phyloP scores from a whole-genome alignment of 2,888 invertebrate species.

The Formica aserva region DNA sequence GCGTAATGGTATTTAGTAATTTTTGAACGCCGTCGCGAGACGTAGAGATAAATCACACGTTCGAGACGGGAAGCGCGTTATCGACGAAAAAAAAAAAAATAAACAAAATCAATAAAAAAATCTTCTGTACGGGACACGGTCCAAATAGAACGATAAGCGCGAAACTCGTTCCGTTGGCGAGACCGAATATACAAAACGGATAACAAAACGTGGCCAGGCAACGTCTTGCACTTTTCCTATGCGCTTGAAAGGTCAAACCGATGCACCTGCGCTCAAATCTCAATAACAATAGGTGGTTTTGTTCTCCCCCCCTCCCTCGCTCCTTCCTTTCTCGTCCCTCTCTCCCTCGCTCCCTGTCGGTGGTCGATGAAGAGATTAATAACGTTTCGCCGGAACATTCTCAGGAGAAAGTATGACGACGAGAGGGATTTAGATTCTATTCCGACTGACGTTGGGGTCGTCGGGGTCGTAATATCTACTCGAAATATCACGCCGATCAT shows the following conservation, averaged over 20 bases:
- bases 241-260: constrained; percentile 49
- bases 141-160: constrained; percentile 3
- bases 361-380: constrained; percentile 72
- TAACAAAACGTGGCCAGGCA: constrained; percentile 1
- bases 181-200: neutral
- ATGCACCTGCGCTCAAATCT: constrained; percentile 48
- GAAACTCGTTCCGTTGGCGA: constrained; percentile 28
- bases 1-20: constrained; percentile 10
- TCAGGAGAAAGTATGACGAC: constrained; percentile 66
- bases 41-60: constrained; percentile 8
- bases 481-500: constrained; percentile 45
- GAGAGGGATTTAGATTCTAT: constrained; percentile 55
- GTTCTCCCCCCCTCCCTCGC: neutral
- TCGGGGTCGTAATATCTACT: constrained; percentile 35
- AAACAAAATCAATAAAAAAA: neutral
- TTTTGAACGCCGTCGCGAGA: neutral
- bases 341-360: neutral
- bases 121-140: neutral
- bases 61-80: neutral
- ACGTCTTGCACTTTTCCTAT: constrained; percentile 25
- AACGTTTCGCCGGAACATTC: constrained; percentile 65
- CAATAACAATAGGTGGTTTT: constrained; percentile 39
- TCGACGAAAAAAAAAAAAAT: neutral
- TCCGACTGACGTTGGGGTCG: constrained; percentile 40
- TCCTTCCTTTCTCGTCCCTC: neutral